Evolutionary conservation across 2,888 invertebrate genomes (phyloP), one percentile per base, ranked within the genome.

Genomic region (Hofmannophila pseudospretella): DNA sequence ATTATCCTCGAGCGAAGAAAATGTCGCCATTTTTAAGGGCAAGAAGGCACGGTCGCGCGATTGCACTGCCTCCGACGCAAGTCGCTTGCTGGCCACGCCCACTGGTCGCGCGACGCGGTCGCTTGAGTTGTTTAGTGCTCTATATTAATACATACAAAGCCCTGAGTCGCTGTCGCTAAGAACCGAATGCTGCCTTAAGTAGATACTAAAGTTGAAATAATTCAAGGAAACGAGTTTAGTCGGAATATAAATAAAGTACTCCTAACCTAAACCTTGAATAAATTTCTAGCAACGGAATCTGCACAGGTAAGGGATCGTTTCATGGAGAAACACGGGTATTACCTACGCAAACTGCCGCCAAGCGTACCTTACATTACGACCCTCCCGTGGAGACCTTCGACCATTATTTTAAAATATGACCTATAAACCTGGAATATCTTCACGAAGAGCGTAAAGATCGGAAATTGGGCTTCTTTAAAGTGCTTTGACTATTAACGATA

Each of bases 351-450:
- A 57, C 46, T 50, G 58, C 50, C 51, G 49, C 39, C 45, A 38
- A 53, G 45, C 52, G 42, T 39, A 52, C 16, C 16, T 16, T 16
- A 54, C 45, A 46, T 62, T 59, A 59, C 51, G 58, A 52, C 50
- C 44, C 40, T 43, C 36, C 32, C 50, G 47, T 53, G 50, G 48
- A 42, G 45, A 44, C 38, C 42, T 34, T 31, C 47, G 45, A 7
- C 22, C 8, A 51, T 62, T 58, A 59, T 48, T 59, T 57, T 54
- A 54, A 55, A 57, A 54, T 60, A 61, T 57, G 41, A 45, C 50
- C 50, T 48, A 50, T 54, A 51, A 58, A 54, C 50, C 45, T 39
- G 41, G 44, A 43, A 39, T 47, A 45, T 39, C 41, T 45, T 42
- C 45, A 38, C 41, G 48, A 22, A 22, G 2, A 7, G 7, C 3